These are phyloP conservation scores for Chauna torquata DNA, from an alignment of 2,113 vertebrate species.

Conservation along the genomic window DNA sequence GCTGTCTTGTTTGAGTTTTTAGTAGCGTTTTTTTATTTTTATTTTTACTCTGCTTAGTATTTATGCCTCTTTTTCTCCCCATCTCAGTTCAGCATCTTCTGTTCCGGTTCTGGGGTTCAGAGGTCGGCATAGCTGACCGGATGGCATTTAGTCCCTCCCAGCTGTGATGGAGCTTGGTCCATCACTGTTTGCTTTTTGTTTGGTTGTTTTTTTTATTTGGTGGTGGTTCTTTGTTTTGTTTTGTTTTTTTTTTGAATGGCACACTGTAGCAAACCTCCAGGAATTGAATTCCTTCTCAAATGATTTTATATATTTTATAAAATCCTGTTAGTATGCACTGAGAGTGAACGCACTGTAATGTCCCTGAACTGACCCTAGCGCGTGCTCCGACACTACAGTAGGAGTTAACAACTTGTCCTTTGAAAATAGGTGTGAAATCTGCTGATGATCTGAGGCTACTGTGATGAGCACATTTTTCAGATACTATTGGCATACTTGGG, in stretches of 20 bases:
- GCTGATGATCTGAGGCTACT: neutral
- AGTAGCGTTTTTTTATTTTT: neutral
- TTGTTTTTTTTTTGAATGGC: neutral
- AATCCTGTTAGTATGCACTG: slow-evolving; percentile 65
- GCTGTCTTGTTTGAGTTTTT: slow-evolving; percentile 45
- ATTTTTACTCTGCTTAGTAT: slow-evolving; percentile 9
- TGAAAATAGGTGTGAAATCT: neutral
- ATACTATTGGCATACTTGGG: neutral
- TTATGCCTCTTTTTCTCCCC: neutral
- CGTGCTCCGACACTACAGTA: neutral
- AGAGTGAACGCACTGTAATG: slow-evolving; percentile 52
- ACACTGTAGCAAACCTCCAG: slow-evolving; percentile 31
- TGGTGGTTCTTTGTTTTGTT: neutral
- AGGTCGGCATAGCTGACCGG: slow-evolving; percentile 25
- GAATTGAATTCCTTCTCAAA: slow-evolving; percentile 48
- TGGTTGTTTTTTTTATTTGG: neutral
- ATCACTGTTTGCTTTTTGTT: neutral
- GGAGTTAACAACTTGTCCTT: neutral
- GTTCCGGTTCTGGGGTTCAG: neutral
- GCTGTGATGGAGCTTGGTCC: slow-evolving; percentile 9
- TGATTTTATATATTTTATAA: slow-evolving; percentile 47
- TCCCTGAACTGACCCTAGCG: neutral
- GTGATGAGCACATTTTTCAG: neutral
- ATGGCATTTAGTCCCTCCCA: neutral
- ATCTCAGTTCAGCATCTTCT: slow-evolving; percentile 26